Conservation (phyloP, 2,113 vertebrate genomes). For the Stegostoma tigrinum region DNA sequence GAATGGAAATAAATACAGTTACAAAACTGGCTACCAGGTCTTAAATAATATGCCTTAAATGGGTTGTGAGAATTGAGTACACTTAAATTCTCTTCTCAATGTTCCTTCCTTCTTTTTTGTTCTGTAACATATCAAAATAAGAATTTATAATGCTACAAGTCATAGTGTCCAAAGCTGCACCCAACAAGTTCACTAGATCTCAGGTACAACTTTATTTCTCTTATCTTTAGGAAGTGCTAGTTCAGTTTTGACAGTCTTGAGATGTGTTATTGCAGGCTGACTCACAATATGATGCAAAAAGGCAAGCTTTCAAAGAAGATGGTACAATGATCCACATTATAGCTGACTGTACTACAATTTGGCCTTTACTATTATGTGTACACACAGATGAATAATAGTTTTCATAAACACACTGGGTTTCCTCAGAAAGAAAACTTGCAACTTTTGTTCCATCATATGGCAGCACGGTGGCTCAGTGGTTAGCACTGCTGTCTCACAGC, state of each 20-base stretch:
- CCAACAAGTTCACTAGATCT: not conserved
- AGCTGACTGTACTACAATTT: not conserved
- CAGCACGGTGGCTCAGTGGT: no score
- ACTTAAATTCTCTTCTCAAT: not conserved
- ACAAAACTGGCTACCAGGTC: not conserved
- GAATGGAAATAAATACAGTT: not conserved
- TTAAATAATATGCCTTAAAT: not conserved
- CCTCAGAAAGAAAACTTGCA: not conserved
- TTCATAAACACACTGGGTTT: not conserved
- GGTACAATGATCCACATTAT: not conserved
- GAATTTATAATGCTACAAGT: not conserved
- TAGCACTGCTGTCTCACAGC: no score
- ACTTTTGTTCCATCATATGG: not conserved
- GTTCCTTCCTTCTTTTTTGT: not conserved
- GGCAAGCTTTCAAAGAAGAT: not conserved
- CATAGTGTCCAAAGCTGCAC: not conserved
- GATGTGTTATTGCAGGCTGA: not conserved
- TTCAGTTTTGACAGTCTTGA: not conserved
- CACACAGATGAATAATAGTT: not conserved
- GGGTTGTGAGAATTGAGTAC: no score
- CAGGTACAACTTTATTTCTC: not conserved
- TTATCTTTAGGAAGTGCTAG: not conserved
- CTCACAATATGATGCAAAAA: not conserved
- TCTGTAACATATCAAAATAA: not conserved
- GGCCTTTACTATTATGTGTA: not conserved